phyloP scores from a whole-genome alignment of 2,888 invertebrate species.

The Hemistola chrysoprasaria region DNA sequence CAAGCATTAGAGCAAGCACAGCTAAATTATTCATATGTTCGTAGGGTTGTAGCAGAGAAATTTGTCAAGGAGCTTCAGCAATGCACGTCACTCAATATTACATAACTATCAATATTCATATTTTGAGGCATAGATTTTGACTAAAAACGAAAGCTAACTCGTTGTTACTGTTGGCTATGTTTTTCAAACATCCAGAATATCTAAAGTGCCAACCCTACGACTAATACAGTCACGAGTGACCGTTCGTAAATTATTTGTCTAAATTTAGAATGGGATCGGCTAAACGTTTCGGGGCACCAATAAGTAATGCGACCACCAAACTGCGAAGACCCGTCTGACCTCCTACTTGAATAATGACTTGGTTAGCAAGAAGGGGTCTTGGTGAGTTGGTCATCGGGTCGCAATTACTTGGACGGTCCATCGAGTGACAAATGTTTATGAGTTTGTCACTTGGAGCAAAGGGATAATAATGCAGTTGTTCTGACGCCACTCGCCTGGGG shows the following conservation, averaged over 20 bases:
- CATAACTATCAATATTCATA: too few species aligned
- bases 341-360: slow-evolving; percentile 1
- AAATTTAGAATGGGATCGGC: slow-evolving; percentile 79
- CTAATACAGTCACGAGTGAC: slow-evolving; percentile 65
- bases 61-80: too few species aligned
- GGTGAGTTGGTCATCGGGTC: slow-evolving; percentile 52
- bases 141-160: too few species aligned
- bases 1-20: too few species aligned
- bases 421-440: slow-evolving; percentile 79
- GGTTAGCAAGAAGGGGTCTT: slow-evolving; percentile 36
- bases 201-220: slow-evolving; percentile 45
- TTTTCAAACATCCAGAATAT: too few species aligned
- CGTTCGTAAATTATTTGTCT: slow-evolving; percentile 80
- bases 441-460: slow-evolving; percentile 76
- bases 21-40: too few species aligned
- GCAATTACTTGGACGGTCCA: slow-evolving; percentile 72
- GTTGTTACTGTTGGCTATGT: too few species aligned
- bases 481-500: slow-evolving; percentile 50
- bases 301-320: slow-evolving; percentile 66
- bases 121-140: too few species aligned
- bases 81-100: too few species aligned
- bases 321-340: slow-evolving; percentile 36
- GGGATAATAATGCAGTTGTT: slow-evolving; percentile 57
- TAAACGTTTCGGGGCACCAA: slow-evolving; percentile 79
- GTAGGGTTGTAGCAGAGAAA: too few species aligned